Evolutionary conservation across 1,140 invertebrate species (phyloP).

Genomic region (Zaprionus nigranus): DNA sequence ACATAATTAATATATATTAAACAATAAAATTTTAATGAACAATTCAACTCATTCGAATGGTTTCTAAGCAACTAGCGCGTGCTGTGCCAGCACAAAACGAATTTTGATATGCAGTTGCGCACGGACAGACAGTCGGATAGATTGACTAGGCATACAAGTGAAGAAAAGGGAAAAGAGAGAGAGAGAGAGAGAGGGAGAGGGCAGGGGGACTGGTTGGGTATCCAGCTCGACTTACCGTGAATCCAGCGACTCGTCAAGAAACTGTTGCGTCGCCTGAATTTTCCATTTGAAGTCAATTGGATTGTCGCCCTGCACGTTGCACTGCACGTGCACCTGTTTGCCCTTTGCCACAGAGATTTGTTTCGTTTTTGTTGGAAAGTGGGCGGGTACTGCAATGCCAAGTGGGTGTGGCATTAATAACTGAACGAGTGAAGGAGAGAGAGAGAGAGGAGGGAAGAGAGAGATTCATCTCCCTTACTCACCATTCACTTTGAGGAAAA

Average conservation of each 20-base stretch:
- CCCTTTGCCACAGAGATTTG: constrained; percentile 90
- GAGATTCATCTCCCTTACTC: constrained; percentile 80
- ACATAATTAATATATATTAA: background rate
- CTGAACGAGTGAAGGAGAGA: background rate
- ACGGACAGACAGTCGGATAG: constrained; percentile 20
- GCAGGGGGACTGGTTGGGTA: background rate
- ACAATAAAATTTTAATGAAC: background rate
- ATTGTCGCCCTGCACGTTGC: constrained; percentile 94
- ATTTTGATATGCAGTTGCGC: background rate
- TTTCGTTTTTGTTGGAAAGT: constrained; percentile 92
- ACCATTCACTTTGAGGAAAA: constrained; percentile 95
- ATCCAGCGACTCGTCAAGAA: constrained; percentile 89
- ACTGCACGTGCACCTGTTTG: constrained; percentile 92
- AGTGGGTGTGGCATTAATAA: constrained; percentile 23
- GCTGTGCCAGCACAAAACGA: background rate
- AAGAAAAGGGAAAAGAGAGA: background rate
- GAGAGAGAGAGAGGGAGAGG: background rate
- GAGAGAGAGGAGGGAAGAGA: background rate
- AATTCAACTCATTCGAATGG: background rate
- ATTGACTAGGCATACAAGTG: constrained; percentile 1
- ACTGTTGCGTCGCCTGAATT: constrained; percentile 86
- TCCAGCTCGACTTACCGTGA: constrained; percentile 85
- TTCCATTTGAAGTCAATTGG: constrained; percentile 95
- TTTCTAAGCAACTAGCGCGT: background rate
- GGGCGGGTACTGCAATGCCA: constrained; percentile 89